Base-by-base conservation (phyloP, 2,113 vertebrate species). In the Psittacus erithacus region DNA sequence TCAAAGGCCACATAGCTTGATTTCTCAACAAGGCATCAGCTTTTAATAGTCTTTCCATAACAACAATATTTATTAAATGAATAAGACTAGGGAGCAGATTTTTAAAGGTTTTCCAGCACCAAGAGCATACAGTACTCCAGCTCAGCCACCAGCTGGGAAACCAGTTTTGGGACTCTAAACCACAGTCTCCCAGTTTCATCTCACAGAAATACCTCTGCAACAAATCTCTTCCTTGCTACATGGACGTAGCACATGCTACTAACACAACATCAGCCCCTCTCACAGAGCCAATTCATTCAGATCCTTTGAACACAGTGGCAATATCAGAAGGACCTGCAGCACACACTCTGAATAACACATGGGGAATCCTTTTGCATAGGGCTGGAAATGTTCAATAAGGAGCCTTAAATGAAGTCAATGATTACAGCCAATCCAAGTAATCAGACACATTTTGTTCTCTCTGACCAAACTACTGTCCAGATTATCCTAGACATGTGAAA, bases 341-440 rank as follows among this genome's bases (percentile, higher is more conserved):
- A 3, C 13, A 35, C 9, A 0, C 55, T 38, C 41, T 4, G 53
- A 47, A 11, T 49, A 82, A 12, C 47, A 38, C 9, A 1, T 2
- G 10, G 53, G 41, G 44, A 90, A 68, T n/a, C 69, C 64, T 31
- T 44, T 69, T 52, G 69, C 80, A 22, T 7, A 7, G 69, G 57
- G 17, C 43, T 55, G 50, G 44, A 63, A 83, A 62, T 9, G 23
- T 64, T 85, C 62, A 17, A 38, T 62, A 52, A 82, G 44, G 44
- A 76, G 17, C 17, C 86, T 60, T 63, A 80, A 91, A 93, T 63
- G 60, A 81, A 96, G 19, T 62, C 88, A 13, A 8, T 82, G 69
- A 91, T 75, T 71, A 93, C 85, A 93, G 59, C 50, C 82, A 82
- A 50, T 83, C 64, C 81, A 91, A 96, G 75, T 60, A 88, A 88